These are phyloP conservation scores for Harpagoxenus sublaevis DNA, from an alignment of 2,888 invertebrate species.

Conservation along the genomic window DNA sequence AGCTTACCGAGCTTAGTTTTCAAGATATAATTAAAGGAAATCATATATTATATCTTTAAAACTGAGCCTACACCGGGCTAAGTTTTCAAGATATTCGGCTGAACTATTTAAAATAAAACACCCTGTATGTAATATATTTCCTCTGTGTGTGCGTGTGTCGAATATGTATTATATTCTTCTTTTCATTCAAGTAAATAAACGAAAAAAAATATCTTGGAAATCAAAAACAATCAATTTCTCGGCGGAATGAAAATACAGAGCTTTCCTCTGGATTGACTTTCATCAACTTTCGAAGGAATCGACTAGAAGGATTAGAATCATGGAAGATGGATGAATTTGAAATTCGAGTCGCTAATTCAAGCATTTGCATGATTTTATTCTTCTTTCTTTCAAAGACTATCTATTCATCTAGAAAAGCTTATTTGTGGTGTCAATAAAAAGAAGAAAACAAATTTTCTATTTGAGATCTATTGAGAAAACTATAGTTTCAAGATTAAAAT, in stretches of 20 bases:
- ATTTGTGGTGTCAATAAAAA: constrained; percentile 51
- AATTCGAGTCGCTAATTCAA: constrained; percentile 71
- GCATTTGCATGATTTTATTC: not conserved
- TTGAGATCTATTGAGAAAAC: not conserved
- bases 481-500: not conserved
- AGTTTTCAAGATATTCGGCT: no score
- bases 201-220: not conserved
- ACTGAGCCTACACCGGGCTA: no score
- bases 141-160: not conserved
- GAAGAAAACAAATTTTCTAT: constrained; percentile 37
- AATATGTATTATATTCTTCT: not conserved
- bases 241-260: not conserved
- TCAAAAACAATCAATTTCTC: constrained; percentile 7
- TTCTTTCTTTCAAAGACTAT: not conserved
- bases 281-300: constrained; percentile 57
- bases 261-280: constrained; percentile 66
- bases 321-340: constrained; percentile 73
- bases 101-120: no score
- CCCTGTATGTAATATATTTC: not conserved
- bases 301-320: constrained; percentile 14
- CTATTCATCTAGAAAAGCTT: not conserved
- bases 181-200: not conserved
- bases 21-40: no score
- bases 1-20: no score
- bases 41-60: no score